Evolutionary conservation across 2,113 vertebrate species (phyloP).

Genomic region (Antigone vipio): DNA sequence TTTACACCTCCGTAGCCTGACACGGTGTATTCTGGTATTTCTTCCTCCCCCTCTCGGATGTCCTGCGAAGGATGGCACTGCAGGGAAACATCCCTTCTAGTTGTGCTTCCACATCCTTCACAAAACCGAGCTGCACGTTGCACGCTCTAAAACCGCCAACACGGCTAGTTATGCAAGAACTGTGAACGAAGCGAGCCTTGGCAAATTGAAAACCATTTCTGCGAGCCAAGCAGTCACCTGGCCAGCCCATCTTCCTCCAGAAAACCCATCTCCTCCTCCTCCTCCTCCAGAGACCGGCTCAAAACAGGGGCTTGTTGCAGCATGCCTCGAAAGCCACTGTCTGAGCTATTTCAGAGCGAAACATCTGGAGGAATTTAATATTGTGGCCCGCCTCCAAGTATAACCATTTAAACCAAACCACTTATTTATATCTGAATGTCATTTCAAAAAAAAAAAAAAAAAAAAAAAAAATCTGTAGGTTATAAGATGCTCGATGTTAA

Average conservation of each 20-base stretch:
- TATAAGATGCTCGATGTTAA: not conserved
- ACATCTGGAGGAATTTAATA: conserved; percentile 4
- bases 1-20: not conserved
- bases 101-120: not conserved
- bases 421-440: not conserved
- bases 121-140: not conserved
- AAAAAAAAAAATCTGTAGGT: not conserved
- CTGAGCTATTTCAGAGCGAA: not conserved
- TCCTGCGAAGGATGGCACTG: fast-evolving
- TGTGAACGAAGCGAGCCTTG: not conserved
- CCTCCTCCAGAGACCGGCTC: not conserved
- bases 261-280: not conserved
- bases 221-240: not conserved
- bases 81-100: not conserved
- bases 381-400: not conserved
- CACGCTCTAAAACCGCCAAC: not conserved
- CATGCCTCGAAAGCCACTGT: not conserved
- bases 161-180: not conserved
- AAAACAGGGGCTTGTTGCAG: not conserved
- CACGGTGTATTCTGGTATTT: fast-evolving
- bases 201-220: not conserved
- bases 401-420: not conserved
- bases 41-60: not conserved
- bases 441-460: not conserved
- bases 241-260: not conserved